phyloP scores from a whole-genome alignment of 2,797 vertebrate species.

The Rhabdomys pumilio region DNA sequence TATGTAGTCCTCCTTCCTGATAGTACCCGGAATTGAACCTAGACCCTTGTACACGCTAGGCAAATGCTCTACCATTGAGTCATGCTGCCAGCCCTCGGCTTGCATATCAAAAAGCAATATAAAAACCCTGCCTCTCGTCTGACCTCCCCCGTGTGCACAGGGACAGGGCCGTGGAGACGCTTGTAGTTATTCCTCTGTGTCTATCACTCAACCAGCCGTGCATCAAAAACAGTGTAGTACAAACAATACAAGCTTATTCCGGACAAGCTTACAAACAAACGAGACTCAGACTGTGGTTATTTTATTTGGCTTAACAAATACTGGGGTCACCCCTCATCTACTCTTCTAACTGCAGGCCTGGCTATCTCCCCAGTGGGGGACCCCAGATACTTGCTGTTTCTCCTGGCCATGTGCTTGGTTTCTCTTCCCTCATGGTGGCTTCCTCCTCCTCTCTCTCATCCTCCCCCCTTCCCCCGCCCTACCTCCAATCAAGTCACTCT shows the following conservation, averaged over 20 bases:
- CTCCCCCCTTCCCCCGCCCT: fast-evolving
- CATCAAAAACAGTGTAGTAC: neutral
- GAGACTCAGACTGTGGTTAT: neutral
- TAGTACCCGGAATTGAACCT: neutral
- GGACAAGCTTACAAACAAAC: neutral
- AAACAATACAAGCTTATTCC: neutral
- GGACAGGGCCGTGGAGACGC: fast-evolving
- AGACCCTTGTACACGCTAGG: neutral
- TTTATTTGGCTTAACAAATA: neutral
- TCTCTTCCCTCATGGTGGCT: neutral
- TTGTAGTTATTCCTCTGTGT: neutral
- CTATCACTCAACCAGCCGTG: neutral
- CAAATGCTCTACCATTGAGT: neutral
- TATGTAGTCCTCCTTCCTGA: neutral
- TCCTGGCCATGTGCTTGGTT: neutral
- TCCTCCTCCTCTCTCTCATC: neutral
- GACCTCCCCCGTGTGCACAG: neutral
- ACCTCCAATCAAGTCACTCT: neutral
- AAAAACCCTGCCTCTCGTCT: fast-evolving
- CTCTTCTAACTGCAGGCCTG: neutral
- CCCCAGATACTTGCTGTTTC: neutral
- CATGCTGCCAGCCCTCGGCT: neutral
- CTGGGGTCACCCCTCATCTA: neutral
- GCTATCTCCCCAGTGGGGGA: neutral
- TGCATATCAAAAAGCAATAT: neutral